Base-by-base conservation (phyloP, 2,797 vertebrate genomes). In the Oreortyx pictus region DNA sequence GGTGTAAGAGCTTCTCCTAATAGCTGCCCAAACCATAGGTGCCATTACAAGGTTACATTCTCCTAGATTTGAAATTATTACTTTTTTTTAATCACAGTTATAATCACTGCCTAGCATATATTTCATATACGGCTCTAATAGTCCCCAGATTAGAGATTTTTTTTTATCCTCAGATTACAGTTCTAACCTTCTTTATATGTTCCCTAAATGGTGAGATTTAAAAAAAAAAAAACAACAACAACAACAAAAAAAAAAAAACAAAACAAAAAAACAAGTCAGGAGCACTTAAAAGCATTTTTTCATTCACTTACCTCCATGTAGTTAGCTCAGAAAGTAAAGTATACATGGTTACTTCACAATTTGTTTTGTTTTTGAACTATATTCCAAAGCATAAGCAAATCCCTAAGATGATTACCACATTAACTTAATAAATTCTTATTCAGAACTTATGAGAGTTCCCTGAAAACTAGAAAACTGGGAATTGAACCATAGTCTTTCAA, bases 311-410 rank as follows among this genome's bases (percentile, higher is more conserved):
- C 61, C 81, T 90, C 35, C 5, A 0, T 5, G 14, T 75, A 62
- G 18, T 64, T 74, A 67, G 65, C 14, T 90, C 47, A 70, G 24
- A 68, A 44, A 71, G 49, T 17, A 18, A 44, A 54, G 20, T 52
- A 6, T 13, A 8, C 12, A 50, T 25, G 65, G 20, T 39, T n/a
- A 41, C 39, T 81, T 71, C 39, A 66, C 71, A 39, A 20, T 59
- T 82, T 46, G 20, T 56, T 90, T 82, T 75, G 19, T 24, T 59
- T 93, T 81, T 83, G 47, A 81, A 37, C 31, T 68, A 13, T n/a
- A 31, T 70, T 27, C 49, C 54, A 75, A 82, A 88, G 43, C 14
- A 62, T 7, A 14, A 37, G 27, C 25, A 39, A 12, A 7, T 57
- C 39, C 31, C 70, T 33, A 29, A 43, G 41, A 24, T 43, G 20